Conservation (phyloP, 2,797 vertebrate species). For the Glyptemys insculpta region DNA sequence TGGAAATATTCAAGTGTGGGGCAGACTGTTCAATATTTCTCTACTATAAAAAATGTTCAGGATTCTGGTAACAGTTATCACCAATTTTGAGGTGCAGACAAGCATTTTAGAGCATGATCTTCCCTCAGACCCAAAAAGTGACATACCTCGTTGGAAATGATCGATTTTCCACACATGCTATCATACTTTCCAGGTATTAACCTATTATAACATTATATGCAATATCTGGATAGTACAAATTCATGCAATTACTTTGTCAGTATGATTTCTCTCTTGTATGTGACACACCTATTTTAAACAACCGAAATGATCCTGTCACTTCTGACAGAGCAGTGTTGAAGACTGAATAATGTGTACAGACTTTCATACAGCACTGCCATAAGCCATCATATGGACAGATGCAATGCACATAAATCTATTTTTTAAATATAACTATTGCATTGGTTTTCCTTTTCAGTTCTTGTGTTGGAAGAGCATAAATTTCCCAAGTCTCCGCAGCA, state of each 20-base stretch:
- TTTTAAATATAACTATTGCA: rapidly evolving
- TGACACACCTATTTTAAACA: neutral
- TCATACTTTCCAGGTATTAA: neutral
- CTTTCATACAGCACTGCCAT: neutral
- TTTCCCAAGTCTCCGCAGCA: neutral
- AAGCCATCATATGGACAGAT: rapidly evolving
- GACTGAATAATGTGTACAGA: rapidly evolving
- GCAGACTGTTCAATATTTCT: neutral
- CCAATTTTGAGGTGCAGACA: neutral
- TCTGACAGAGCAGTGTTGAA: rapidly evolving
- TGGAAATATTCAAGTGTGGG: rapidly evolving
- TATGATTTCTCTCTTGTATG: neutral
- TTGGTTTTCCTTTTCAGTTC: neutral
- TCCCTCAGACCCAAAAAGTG: neutral
- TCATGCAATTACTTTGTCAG: neutral
- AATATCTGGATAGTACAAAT: neutral
- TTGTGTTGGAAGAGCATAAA: neutral
- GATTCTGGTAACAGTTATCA: neutral
- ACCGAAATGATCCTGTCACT: neutral
- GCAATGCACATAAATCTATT: rapidly evolving
- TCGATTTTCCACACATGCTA: neutral
- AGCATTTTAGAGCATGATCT: neutral
- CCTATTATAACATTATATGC: neutral
- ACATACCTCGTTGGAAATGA: neutral
- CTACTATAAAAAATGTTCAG: neutral